Evolutionary conservation across 1,140 invertebrate genomes (phyloP).

Genomic region (Acyrthosiphon pisum): DNA sequence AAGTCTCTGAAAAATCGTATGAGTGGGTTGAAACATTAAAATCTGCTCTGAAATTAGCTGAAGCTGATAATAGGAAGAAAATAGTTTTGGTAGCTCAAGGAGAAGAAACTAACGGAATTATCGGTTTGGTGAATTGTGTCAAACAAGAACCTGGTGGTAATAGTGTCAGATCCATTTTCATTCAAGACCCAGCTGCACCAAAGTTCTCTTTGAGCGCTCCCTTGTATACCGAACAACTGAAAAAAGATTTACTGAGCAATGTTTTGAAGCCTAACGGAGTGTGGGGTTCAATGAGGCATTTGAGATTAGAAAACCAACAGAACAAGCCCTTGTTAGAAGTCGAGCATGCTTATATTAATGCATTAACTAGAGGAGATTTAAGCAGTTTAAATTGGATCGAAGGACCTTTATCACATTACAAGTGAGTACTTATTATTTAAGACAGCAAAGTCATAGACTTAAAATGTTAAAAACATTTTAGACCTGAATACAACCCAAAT

Average conservation of each 20-base stretch:
- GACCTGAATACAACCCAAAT: constrained; percentile 63
- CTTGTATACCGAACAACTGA: constrained; percentile 71
- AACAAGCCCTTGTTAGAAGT: constrained; percentile 70
- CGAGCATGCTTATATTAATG: constrained; percentile 92
- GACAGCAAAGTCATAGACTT: background rate
- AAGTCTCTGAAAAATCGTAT: constrained; percentile 74
- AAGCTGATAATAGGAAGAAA: constrained; percentile 66
- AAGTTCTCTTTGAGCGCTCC: constrained; percentile 69
- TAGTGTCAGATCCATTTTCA: constrained; percentile 74
- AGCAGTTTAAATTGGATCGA: constrained; percentile 95
- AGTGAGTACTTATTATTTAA: constrained; percentile 60
- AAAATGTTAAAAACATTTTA: constrained; percentile 54
- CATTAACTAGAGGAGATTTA: constrained; percentile 86
- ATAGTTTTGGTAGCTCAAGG: constrained; percentile 75
- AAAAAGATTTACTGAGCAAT: constrained; percentile 85
- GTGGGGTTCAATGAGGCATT: constrained; percentile 87
- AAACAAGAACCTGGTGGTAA: constrained; percentile 82
- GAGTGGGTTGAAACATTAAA: constrained; percentile 85
- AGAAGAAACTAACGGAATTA: constrained; percentile 75
- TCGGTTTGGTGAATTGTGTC: constrained; percentile 90
- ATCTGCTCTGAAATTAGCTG: constrained; percentile 70
- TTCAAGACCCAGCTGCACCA: constrained; percentile 71
- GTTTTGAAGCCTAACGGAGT: constrained; percentile 73
- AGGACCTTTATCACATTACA: constrained; percentile 76
- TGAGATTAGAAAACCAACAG: constrained; percentile 70